Evolutionary conservation across 2,797 vertebrate species (phyloP).

Genomic region (Pampus argenteus): DNA sequence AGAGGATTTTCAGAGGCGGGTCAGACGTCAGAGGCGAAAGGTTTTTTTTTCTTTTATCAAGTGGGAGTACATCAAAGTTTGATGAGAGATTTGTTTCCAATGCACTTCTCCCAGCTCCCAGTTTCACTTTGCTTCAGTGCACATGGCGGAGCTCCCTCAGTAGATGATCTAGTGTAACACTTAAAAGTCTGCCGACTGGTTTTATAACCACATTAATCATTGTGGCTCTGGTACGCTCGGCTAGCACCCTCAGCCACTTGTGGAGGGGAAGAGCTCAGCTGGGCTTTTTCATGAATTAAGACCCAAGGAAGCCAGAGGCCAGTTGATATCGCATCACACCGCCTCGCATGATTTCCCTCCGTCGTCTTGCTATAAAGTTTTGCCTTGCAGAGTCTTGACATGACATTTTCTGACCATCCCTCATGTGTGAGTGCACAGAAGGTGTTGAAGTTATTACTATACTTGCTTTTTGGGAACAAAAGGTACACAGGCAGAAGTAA

Average conservation of each 20-base stretch:
- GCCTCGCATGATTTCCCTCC: constrained; percentile 31
- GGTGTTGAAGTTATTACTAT: not conserved
- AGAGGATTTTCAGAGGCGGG: constrained; percentile 35
- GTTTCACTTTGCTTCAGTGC: constrained; percentile 48
- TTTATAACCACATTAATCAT: constrained; percentile 78
- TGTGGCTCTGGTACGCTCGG: constrained; percentile 40
- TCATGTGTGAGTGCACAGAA: not conserved
- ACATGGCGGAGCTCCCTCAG: constrained; percentile 48
- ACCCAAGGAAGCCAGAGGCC: constrained; percentile 43
- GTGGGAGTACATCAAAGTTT: constrained; percentile 48
- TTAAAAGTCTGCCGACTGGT: constrained; percentile 64
- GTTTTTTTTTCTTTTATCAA: constrained; percentile 11
- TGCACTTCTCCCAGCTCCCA: constrained; percentile 52
- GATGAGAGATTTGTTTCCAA: constrained; percentile 60
- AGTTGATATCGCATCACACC: constrained; percentile 22
- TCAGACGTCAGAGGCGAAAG: constrained; percentile 11
- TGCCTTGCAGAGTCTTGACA: constrained; percentile 9
- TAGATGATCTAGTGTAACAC: constrained; percentile 75
- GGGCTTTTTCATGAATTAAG: constrained; percentile 64
- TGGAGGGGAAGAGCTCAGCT: constrained; percentile 51
- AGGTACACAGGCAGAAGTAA: not conserved
- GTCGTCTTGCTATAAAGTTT: constrained; percentile 42
- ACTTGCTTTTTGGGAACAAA: constrained; percentile 2
- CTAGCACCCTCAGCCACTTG: constrained; percentile 52
- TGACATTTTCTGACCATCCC: constrained; percentile 15